These are phyloP conservation scores for Chymomyza fuscimana DNA, from an alignment of 2,888 invertebrate species.

Conservation along the genomic window DNA sequence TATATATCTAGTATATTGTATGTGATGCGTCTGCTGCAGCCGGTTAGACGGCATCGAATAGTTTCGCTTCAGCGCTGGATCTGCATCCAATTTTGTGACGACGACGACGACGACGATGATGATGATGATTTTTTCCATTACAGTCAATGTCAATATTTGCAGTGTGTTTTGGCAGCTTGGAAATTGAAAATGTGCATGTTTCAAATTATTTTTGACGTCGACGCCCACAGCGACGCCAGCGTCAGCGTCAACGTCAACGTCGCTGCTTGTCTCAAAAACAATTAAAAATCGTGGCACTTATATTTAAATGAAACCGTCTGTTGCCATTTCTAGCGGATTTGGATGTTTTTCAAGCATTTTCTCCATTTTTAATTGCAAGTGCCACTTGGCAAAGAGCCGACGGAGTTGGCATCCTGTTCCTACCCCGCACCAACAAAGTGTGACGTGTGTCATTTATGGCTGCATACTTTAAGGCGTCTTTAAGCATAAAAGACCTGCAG, in stretches of 20 bases:
- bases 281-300: conserved; percentile 42
- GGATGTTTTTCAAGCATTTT: not conserved
- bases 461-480: conserved; percentile 45
- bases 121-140: conserved; percentile 61
- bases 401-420: not conserved
- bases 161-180: conserved; percentile 66
- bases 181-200: conserved; percentile 68
- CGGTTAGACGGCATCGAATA: not conserved
- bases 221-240: not conserved
- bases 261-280: conserved; percentile 29
- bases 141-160: conserved; percentile 71
- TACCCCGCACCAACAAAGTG: not conserved
- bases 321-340: not conserved
- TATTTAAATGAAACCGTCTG: not conserved
- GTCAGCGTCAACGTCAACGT: not conserved
- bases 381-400: conserved; percentile 34
- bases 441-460: conserved; percentile 45
- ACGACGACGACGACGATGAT: not conserved
- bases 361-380: conserved; percentile 38
- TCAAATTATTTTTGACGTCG: conserved; percentile 42
- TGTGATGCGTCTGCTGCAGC: not conserved
- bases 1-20: not conserved
- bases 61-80: not conserved
- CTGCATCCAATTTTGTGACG: conserved; percentile 2
- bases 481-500: conserved; percentile 13